Base-by-base conservation (phyloP, 2,888 invertebrate genomes). In the Papilio protenor region DNA sequence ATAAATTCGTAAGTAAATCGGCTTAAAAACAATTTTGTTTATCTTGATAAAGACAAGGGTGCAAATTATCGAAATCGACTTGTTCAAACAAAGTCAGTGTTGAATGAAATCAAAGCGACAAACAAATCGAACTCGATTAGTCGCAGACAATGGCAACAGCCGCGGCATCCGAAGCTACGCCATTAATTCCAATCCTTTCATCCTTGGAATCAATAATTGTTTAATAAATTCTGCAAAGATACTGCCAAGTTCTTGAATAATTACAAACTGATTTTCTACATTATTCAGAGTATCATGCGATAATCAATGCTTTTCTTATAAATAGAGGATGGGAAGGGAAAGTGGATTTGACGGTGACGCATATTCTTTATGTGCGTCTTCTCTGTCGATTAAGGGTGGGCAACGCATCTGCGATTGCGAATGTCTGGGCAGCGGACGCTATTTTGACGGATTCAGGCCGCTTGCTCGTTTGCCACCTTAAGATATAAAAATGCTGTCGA, bases 121-220 rank as follows among this genome's bases (percentile, higher is more conserved):
- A 82, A 82, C 79, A 82, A 83, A 84, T 83, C 81, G 82, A 81
- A 83, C 80, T 75, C 81, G 81, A 82, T 83, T 81, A 81, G 80
- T 79, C 77, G 66, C 75, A 78, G 76, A 85, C 85, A 85, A 85
- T 82, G 27, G 82, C 81, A 84, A 84, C 82, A 82, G 77, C 80
- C 79, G 80, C 83, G 81, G 80, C 82, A 82, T 75, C 80, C 77
- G 73, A 57, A 64, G 72, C 77, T 81, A 80, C 81, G 79, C 83
- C 82, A 84, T 85, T 85, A 84, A 85, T 85, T 85, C 82, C 81
- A 82, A 81, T 82, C 84, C 84, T 85, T 86, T 85, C 85, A 85
- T 83, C 81, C 82, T 80, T 75, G 82, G 81, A 83, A 84, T 86
- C 85, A 83, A 87, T 86, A 81, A 80, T 79, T 71, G 77, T 78